phyloP scores from a whole-genome alignment of 1,140 invertebrate genomes.

The Pseudomyrmex flavicornis region DNA sequence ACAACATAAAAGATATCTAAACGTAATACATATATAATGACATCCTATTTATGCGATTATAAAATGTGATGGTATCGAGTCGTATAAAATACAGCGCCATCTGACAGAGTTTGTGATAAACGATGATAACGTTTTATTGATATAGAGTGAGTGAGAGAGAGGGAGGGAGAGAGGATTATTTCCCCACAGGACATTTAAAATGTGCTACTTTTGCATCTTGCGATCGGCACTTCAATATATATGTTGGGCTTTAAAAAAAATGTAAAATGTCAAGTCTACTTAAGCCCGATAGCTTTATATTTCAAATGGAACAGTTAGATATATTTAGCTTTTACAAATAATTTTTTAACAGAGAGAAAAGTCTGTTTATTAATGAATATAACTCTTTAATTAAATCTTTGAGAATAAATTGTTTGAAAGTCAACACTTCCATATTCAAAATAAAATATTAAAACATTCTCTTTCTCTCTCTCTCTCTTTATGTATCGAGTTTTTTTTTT shows the following conservation, averaged over 20 bases:
- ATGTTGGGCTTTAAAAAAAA: slow-evolving; percentile 16
- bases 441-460: too few species aligned
- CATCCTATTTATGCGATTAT: slow-evolving; percentile 16
- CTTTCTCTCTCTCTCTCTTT: too few species aligned
- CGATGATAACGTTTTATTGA: slow-evolving; percentile 50
- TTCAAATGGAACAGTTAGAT: slow-evolving; percentile 1
- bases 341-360: slow-evolving; percentile 2
- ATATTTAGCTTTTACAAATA: too few species aligned
- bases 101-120: slow-evolving; percentile 28
- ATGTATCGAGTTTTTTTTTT: neutral
- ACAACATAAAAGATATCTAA: neutral
- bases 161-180: neutral
- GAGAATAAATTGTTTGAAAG: neutral
- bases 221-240: slow-evolving; percentile 23
- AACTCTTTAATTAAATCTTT: slow-evolving; percentile 6
- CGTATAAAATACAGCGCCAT: slow-evolving; percentile 21
- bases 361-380: neutral
- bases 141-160: neutral
- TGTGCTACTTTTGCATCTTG: slow-evolving; percentile 22
- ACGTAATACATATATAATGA: neutral
- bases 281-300: slow-evolving; percentile 5
- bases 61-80: neutral
- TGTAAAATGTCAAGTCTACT: slow-evolving; percentile 29
- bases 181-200: slow-evolving; percentile 37
- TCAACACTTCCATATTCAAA: too few species aligned